phyloP scores from a whole-genome alignment of 2,797 vertebrate genomes.

The Artibeus lituratus region DNA sequence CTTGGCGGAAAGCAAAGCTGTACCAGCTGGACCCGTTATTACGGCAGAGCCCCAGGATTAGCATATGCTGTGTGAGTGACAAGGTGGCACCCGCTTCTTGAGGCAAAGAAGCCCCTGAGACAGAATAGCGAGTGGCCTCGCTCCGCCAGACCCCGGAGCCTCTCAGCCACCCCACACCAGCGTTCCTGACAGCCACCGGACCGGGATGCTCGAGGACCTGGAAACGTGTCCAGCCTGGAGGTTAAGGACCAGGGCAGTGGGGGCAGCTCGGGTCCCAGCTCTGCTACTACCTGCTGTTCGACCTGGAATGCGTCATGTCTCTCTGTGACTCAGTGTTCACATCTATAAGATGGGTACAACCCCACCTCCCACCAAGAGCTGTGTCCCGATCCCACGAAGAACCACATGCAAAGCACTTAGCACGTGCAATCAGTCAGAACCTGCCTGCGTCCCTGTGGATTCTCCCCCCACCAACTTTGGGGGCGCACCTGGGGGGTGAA shows the following conservation, averaged over 20 bases:
- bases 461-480: not conserved
- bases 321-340: not conserved
- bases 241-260: fast-evolving
- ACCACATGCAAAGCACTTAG: fast-evolving
- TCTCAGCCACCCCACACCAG: not conserved
- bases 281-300: not conserved
- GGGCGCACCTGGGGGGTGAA: not conserved
- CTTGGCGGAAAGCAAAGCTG: slow-evolving; percentile 79
- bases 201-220: fast-evolving
- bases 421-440: fast-evolving
- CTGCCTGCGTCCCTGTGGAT: not conserved
- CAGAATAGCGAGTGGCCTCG: slow-evolving; percentile 32
- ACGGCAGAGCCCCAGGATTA: slow-evolving; percentile 79
- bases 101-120: slow-evolving; percentile 51
- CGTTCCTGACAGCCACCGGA: fast-evolving
- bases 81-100: slow-evolving; percentile 72
- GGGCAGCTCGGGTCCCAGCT: not conserved
- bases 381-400: not conserved
- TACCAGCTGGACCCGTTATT: slow-evolving; percentile 84
- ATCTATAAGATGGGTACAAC: not conserved
- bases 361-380: not conserved
- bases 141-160: not conserved
- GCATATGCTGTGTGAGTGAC: slow-evolving; percentile 76
- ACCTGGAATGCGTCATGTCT: fast-evolving
- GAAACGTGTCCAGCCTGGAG: fast-evolving